Percentiles rank a stretch among this genome's conserved stretches.
phyloP scores from a whole-genome alignment of 2,888 invertebrate species.

The Agriotes lineatus region DNA sequence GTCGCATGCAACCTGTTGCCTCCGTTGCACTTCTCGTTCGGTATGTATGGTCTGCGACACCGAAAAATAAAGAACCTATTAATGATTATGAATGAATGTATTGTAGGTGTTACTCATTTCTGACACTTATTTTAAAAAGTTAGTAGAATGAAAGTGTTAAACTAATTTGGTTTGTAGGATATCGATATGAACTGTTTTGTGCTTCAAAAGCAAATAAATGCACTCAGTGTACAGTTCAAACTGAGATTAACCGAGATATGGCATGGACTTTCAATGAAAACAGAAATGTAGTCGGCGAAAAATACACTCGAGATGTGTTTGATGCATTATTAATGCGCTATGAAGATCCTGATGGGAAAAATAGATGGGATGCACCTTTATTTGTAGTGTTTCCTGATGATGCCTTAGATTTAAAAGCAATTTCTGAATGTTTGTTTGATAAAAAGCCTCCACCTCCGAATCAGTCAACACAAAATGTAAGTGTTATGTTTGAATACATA shows the following conservation, averaged over 20 bases:
- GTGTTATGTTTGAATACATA: constrained; percentile 84
- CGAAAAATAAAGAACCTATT: no score
- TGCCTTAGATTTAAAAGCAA: constrained; percentile 73
- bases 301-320: constrained; percentile 80
- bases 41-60: no score
- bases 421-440: constrained; percentile 81
- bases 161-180: no score
- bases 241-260: constrained; percentile 79
- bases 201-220: constrained; percentile 89
- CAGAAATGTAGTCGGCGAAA: constrained; percentile 61
- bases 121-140: no score
- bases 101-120: no score
- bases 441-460: constrained; percentile 91
- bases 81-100: no score
- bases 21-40: no score
- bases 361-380: constrained; percentile 95
- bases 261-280: constrained; percentile 82
- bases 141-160: no score
- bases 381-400: constrained; percentile 83
- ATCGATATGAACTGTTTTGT: constrained; percentile 94
- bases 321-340: constrained; percentile 86
- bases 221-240: constrained; percentile 90
- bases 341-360: constrained; percentile 89
- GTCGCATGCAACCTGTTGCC: no score
- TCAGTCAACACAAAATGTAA: constrained; percentile 92